A percentile compares a stretch with the other conserved stretches of the same genome.
Conservation (phyloP, 2,113 vertebrate species). For the Lycaon pictus region DNA sequence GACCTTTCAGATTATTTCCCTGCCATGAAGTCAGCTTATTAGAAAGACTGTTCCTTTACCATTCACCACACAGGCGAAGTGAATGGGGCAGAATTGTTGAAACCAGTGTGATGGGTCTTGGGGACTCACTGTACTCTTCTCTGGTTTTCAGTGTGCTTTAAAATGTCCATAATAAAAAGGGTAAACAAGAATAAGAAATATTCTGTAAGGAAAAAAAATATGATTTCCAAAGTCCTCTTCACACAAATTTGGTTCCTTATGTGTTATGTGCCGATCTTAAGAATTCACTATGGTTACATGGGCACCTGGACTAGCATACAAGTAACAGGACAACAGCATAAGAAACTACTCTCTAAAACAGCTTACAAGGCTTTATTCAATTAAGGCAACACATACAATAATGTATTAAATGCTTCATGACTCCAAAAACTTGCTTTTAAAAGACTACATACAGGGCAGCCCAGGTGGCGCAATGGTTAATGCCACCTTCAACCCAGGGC, state of each 20-base stretch:
- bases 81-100: not conserved
- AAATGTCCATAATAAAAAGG: not conserved
- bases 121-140: not conserved
- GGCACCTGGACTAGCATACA: not conserved
- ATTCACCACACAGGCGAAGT: not conserved
- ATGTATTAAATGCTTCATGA: not conserved
- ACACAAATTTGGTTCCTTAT: not conserved
- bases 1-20: not conserved
- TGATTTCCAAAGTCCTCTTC: not conserved
- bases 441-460: not conserved
- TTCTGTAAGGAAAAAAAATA: conserved; percentile 24
- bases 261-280: not conserved
- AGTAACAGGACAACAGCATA: not conserved
- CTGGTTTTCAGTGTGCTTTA: not conserved
- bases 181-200: not conserved
- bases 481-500: not conserved
- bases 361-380: not conserved
- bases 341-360: not conserved
- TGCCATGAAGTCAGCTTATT: not conserved
- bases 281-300: not conserved
- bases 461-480: not conserved
- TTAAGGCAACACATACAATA: not conserved
- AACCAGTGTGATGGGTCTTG: not conserved
- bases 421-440: conserved; percentile 42
- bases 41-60: not conserved